Base-by-base conservation (phyloP, 1,140 invertebrate genomes). In the Bombus huntii region DNA sequence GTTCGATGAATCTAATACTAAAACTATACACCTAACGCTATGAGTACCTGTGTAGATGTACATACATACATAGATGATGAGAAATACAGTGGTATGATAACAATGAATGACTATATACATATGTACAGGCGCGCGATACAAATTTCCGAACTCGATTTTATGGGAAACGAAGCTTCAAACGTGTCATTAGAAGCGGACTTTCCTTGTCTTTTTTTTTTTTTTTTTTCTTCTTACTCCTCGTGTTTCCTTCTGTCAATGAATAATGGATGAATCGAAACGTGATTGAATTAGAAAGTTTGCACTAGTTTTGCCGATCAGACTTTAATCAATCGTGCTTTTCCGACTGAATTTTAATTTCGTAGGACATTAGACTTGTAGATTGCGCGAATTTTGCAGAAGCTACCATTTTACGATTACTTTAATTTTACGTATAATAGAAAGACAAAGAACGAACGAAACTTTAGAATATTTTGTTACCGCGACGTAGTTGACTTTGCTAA, bases 251-350 rank as follows among this genome's bases (percentile, higher is more conserved):
- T 62, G 59, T 62, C 59, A n/a, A 62, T 62, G 59, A 62, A 62
- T 62, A 62, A 62, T 62, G 59, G 59, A 62, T 62, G 59, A 62
- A 62, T 62, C 28, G 59, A 62, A n/a, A 62, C 59, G 59, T n/a
- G 59, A 62, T 62, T 4, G 59, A 62, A 62, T 62, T 62, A 62
- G 59, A 62, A 62, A 62, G 59, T 62, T 62, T 62, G 59, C 59
- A 5, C 59, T n/a, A 62, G 59, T 62, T 62, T 62, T 13, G 59
- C 59, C 59, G 59, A n/a, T 62, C 28, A 13, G 59, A n/a, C 59
- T 62, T 62, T 9, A 4, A 62, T 62, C 59, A 0, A n/a, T 62
- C 59, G 59, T 13, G 4, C 3, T n/a, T 62, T 62, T n/a, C 28
- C 28, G 28, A 0, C 10, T 22, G 59, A 62, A n/a, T n/a, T n/a